Evolutionary conservation across 1,140 invertebrate species (phyloP), one percentile per base, ranked within the genome.

Genomic region (Apocrypta bakeri): DNA sequence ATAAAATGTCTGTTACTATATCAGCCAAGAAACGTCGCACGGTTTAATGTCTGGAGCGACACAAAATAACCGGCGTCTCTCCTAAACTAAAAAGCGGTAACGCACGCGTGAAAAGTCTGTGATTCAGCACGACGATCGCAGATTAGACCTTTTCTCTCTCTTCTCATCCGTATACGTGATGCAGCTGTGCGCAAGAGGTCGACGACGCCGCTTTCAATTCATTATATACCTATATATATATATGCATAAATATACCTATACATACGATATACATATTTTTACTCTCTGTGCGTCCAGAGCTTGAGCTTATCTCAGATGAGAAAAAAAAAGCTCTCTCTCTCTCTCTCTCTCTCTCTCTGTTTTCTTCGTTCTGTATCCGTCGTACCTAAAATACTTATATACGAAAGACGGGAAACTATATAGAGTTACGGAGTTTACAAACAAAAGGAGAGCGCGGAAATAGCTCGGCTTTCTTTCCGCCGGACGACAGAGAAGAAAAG

Each of bases 401-500:
- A 64, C 24, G 0, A 24, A 25, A n/a, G n/a, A n/a, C n/a, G n/a
- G n/a, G n/a, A n/a, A n/a, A n/a, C n/a, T n/a, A n/a, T n/a, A n/a
- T n/a, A n/a, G n/a, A n/a, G n/a, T n/a, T n/a, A n/a, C 64, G 7
- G 64, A 27, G 48, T 56, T 56, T 56, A n/a, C 48, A 66, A 27
- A 66, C 24, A 66, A 66, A 66, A 66, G 64, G 25, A 66, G 64
- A 25, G 64, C 25, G 64, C 64, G 64, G 48, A 66, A 66, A 66
- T 66, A 66, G 48, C 48, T 56, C 48, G 21, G 48, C 48, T 56
- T 56, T 56, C 48, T 56, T 56, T 56, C 21, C 48, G 4, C 17
- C 48, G 27, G 56, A 24, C 4, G 11, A 14, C n/a, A 4, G 56
- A 29, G 64, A 4, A 64, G 25, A 29, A 12, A 56, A 56, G 48